phyloP scores from a whole-genome alignment of 2,888 invertebrate genomes.

The Agriotes lineatus region DNA sequence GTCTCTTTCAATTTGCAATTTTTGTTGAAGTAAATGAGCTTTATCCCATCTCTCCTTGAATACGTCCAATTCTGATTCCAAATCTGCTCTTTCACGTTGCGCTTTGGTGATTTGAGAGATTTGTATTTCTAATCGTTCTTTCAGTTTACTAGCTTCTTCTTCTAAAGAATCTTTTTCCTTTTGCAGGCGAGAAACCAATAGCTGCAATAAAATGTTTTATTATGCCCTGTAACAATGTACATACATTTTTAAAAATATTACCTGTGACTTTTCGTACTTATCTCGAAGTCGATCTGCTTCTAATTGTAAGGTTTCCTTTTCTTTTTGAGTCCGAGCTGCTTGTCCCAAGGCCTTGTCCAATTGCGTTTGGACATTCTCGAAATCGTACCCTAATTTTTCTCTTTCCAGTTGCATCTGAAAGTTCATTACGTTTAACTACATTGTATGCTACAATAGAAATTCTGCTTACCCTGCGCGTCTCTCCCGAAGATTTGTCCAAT shows the following conservation, averaged over 20 bases:
- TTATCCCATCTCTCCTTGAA: constrained; percentile 92
- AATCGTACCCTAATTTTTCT: constrained; percentile 91
- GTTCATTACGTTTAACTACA: constrained; percentile 22
- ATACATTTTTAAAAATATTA: constrained; percentile 60
- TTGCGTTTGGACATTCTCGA: constrained; percentile 90
- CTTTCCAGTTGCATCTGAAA: constrained; percentile 86
- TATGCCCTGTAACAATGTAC: no score
- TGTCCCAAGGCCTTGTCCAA: constrained; percentile 91
- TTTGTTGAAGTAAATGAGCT: constrained; percentile 85
- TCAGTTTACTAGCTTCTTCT: constrained; percentile 84
- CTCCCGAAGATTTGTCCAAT: constrained; percentile 84
- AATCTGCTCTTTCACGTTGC: constrained; percentile 86
- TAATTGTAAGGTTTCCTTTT: constrained; percentile 85
- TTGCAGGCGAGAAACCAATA: constrained; percentile 81
- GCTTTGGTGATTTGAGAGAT: constrained; percentile 85
- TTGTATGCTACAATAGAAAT: background rate
- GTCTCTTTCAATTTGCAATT: constrained; percentile 88
- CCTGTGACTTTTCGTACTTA: constrained; percentile 91
- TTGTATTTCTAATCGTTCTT: constrained; percentile 85
- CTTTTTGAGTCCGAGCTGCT: constrained; percentile 89
- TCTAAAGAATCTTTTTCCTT: constrained; percentile 89
- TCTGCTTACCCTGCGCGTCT: constrained; percentile 81
- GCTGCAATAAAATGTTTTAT: constrained; percentile 68
- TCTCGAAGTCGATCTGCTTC: constrained; percentile 89
- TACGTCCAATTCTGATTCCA: constrained; percentile 87